These are phyloP conservation scores for Danaus chrysippus DNA, from an alignment of 2,888 invertebrate species.

Conservation along the genomic window DNA sequence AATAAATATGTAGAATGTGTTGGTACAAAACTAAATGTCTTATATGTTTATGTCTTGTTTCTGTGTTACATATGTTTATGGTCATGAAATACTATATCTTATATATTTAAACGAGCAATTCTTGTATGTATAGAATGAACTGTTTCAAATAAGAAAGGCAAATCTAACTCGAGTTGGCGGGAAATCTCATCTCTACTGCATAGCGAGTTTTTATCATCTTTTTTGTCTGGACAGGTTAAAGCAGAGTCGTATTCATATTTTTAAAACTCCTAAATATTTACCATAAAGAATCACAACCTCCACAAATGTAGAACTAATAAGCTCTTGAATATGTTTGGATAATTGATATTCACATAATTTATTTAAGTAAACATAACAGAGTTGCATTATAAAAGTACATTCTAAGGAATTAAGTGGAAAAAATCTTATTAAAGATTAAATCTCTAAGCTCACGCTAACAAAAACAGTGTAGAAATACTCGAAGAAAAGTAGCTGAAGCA, in stretches of 20 bases:
- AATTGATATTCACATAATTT: constrained; percentile 2
- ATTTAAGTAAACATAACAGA: constrained; percentile 6
- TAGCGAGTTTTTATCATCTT: constrained; percentile 50
- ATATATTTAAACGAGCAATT: too few species aligned
- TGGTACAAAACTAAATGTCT: too few species aligned
- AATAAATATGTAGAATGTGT: too few species aligned
- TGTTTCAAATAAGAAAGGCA: constrained; percentile 37
- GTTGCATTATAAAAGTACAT: constrained; percentile 8
- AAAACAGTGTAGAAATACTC: constrained; percentile 42
- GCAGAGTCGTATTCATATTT: constrained; percentile 51
- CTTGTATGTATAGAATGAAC: constrained; percentile 7
- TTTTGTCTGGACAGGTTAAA: constrained; percentile 62
- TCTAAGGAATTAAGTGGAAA: constrained; percentile 23
- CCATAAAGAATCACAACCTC: not conserved
- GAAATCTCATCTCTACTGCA: constrained; percentile 53
- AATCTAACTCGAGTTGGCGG: constrained; percentile 56
- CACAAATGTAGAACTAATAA: not conserved
- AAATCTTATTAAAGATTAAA: constrained; percentile 36
- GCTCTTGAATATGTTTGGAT: not conserved
- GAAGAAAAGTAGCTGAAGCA: constrained; percentile 48
- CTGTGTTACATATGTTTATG: too few species aligned
- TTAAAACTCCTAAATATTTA: not conserved
- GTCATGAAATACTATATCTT: too few species aligned
- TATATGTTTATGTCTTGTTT: too few species aligned
- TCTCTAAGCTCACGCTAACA: constrained; percentile 44